Evolutionary conservation across 2,888 invertebrate species (phyloP), one percentile per base, ranked within the genome.

Genomic region (Aphidius colemani): DNA sequence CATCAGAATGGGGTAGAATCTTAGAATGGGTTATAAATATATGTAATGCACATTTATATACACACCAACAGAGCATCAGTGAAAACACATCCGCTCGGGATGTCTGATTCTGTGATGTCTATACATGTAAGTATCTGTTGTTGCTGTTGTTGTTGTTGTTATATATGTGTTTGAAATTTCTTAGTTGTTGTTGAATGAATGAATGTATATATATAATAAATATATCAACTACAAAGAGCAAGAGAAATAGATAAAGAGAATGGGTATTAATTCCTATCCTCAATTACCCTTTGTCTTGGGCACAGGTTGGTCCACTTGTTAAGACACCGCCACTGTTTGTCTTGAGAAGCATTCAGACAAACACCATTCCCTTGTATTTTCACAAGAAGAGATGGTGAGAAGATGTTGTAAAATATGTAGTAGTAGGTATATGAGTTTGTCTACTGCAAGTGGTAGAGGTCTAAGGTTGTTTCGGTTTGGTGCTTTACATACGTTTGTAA

Each of bases 251-350:
- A 65, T 49, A 64, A 65, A 61, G 65, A 65, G 39, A 39, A 46
- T 45, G 82, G 81, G 82, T 80, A 82, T 82, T 82, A 82, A 82
- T 82, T 81, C 82, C 79, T 80, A 80, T 78, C 80, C 82, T 82
- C 82, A 82, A 82, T 82, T 82, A 81, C 82, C 82, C 81, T 82
- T 82, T 82, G 82, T 82, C 82, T 82, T 82, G 82, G 80, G 81
- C 79, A 74, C 79, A 78, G 81, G 80, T 82, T 81, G 80, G 82
- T 82, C 82, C 82, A 82, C 82, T 82, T 81, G 81, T 82, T 82
- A 82, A 82, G 82, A 82, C 82, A 81, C 81, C 81, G 80, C 81
- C 78, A 82, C 82, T 82, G 82, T 82, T 82, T 82, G 82, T 82
- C 82, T 82, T 82, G 75, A 79, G 76, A 75, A 78, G 74, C 76